Percentiles rank a stretch among this genome's conserved stretches.
phyloP scores from a whole-genome alignment of 2,888 invertebrate species.

The Alcis repandata region DNA sequence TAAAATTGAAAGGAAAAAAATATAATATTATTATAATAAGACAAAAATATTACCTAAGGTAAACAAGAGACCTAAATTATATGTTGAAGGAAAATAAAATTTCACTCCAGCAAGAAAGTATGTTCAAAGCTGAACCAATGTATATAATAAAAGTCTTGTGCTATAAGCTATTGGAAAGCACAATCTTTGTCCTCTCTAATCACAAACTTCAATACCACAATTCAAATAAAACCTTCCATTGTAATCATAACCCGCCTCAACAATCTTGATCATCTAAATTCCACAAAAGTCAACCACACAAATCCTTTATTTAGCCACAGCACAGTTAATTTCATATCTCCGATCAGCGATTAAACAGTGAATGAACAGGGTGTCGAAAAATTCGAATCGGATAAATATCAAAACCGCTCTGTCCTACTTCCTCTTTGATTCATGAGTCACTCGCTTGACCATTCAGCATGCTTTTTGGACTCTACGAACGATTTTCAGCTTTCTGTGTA shows the following conservation, averaged over 20 bases:
- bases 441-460: slow-evolving; percentile 38
- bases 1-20: too few relatives aligned
- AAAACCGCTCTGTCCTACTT: slow-evolving; percentile 53
- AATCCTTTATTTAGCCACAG: slow-evolving; percentile 30
- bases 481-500: slow-evolving; percentile 18
- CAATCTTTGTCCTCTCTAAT: neutral
- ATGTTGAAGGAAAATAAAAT: too few relatives aligned
- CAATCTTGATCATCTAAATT: slow-evolving; percentile 28
- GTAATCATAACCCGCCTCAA: slow-evolving; percentile 20
- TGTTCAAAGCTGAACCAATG: too few relatives aligned
- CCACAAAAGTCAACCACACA: slow-evolving; percentile 24
- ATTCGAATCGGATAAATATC: slow-evolving; percentile 52
- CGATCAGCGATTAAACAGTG: slow-evolving; percentile 46
- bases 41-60: too few relatives aligned
- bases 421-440: slow-evolving; percentile 43
- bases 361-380: slow-evolving; percentile 49
- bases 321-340: slow-evolving; percentile 45
- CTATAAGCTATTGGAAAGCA: slow-evolving; percentile 6
- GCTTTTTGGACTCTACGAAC: slow-evolving; percentile 14
- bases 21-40: too few relatives aligned
- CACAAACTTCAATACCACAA: slow-evolving; percentile 4
- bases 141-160: too few relatives aligned
- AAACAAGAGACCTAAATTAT: too few relatives aligned
- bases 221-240: slow-evolving; percentile 21
- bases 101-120: too few relatives aligned